phyloP scores from a whole-genome alignment of 2,888 invertebrate species.

The Zygothrica quintamaculata region DNA sequence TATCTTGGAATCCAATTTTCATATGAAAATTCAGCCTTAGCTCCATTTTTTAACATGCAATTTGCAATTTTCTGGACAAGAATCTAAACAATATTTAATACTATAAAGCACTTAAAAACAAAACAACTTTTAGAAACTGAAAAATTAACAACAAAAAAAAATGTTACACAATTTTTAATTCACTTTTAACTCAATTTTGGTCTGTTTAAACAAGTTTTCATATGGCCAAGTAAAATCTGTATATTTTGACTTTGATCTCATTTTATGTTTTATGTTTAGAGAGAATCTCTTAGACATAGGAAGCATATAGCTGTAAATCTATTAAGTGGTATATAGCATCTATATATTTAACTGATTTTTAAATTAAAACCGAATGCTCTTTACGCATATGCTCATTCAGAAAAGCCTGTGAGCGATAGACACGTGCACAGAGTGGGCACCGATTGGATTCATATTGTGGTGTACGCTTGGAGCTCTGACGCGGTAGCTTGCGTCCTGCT shows the following conservation, averaged over 20 bases:
- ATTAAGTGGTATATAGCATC: background rate
- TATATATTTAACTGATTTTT: slow-evolving; percentile 24
- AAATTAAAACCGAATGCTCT: slow-evolving; percentile 84
- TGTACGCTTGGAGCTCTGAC: slow-evolving; percentile 74
- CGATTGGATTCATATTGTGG: slow-evolving; percentile 81
- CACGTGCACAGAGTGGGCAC: slow-evolving; percentile 83
- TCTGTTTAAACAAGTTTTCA: no score
- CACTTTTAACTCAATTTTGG: no score
- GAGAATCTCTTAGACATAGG: no score
- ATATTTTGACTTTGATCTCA: no score
- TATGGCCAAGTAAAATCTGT: no score
- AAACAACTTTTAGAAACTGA: no score
- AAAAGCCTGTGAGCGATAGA: slow-evolving; percentile 84
- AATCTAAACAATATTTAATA: slow-evolving; percentile 8
- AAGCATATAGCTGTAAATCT: no score
- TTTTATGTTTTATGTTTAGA: no score
- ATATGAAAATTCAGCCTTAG: slow-evolving; percentile 48
- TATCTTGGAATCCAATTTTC: slow-evolving; percentile 55
- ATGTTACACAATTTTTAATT: no score
- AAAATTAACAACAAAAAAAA: no score
- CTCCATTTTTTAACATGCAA: slow-evolving; percentile 25
- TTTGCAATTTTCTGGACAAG: slow-evolving; percentile 2
- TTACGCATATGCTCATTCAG: slow-evolving; percentile 85
- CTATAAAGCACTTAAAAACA: background rate
- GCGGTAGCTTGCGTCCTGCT: slow-evolving; percentile 67